Conservation (phyloP, 2,113 vertebrate genomes). For the Hyaena hyaena region DNA sequence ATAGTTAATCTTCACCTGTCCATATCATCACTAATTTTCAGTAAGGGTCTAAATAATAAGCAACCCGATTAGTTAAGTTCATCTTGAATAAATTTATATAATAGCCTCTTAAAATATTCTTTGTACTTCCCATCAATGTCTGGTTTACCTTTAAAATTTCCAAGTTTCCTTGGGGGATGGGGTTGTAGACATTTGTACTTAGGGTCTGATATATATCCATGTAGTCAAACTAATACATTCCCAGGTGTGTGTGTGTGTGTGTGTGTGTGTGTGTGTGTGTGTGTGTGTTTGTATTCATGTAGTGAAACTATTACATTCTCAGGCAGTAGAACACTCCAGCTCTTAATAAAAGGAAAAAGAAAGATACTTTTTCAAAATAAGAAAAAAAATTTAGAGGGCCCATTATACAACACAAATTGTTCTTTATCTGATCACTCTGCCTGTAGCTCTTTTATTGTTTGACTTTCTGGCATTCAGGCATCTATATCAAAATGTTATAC, state of each 20-base stretch:
- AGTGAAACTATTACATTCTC: slow-evolving; percentile 7
- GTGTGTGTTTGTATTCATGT: not conserved
- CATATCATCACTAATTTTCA: not conserved
- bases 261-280: no score
- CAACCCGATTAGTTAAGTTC: not conserved
- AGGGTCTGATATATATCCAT: not conserved
- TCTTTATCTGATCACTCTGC: not conserved
- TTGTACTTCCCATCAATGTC: not conserved
- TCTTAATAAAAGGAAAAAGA: slow-evolving; percentile 21
- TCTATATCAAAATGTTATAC: not conserved
- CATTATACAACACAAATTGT: not conserved
- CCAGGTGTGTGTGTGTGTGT: no score
- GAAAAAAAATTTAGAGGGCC: not conserved
- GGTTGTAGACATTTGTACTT: not conserved
- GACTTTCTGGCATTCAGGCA: slow-evolving; percentile 34
- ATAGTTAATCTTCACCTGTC: not conserved
- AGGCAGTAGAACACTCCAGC: not conserved
- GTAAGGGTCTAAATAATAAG: not conserved
- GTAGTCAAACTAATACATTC: slow-evolving; percentile 19
- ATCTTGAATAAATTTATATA: slow-evolving; percentile 36
- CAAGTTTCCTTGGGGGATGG: not conserved
- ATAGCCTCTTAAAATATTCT: not conserved
- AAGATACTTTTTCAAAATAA: not conserved
- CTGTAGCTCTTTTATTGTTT: not conserved
- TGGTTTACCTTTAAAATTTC: slow-evolving; percentile 3